Conservation (phyloP, 2,113 vertebrate genomes). For the Edolisoma coerulescens region DNA sequence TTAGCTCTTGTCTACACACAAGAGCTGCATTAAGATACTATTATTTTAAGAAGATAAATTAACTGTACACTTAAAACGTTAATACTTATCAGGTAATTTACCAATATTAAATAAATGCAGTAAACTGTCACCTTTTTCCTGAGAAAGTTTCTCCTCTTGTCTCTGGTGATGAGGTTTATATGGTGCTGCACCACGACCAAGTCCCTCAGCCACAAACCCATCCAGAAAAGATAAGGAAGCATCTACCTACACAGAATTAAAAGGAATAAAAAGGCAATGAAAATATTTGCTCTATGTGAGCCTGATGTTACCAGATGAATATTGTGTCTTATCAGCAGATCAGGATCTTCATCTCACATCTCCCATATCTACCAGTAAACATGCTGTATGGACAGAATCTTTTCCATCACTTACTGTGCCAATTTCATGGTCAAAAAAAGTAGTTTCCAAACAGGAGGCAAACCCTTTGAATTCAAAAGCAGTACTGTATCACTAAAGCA, state of each 20-base stretch:
- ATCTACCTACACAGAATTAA: conserved; percentile 81
- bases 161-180: conserved; percentile 95
- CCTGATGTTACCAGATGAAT: not conserved
- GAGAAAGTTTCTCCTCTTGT: conserved; percentile 86
- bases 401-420: not conserved
- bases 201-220: conserved; percentile 90
- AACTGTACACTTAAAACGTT: not conserved
- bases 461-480: not conserved
- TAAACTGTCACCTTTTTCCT: conserved; percentile 82
- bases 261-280: not conserved
- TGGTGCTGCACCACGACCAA: conserved; percentile 84
- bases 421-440: not conserved
- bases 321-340: not conserved
- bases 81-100: not conserved
- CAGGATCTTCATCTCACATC: not conserved
- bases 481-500: not conserved
- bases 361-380: not conserved
- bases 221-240: conserved; percentile 96
- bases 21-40: not conserved
- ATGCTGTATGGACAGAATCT: not conserved
- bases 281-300: not conserved
- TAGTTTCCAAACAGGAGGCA: not conserved
- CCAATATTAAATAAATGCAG: not conserved
- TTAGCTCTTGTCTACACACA: not conserved
- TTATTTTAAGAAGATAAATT: not conserved